Percentiles rank a stretch among this genome's conserved stretches.
phyloP scores from a whole-genome alignment of 2,797 vertebrate species.

The Mus minutoides region DNA sequence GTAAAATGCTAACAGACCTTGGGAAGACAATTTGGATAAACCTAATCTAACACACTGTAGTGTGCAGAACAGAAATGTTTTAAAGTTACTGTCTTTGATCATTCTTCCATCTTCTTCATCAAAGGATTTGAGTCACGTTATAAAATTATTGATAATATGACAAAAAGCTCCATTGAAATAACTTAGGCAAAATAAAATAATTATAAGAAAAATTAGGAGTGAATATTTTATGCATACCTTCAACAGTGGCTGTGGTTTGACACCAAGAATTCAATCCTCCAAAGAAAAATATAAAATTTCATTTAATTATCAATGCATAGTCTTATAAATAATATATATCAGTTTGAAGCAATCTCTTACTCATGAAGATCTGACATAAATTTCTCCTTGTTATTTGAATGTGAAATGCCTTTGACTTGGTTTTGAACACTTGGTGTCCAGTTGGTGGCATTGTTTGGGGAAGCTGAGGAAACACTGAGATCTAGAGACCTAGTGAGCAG shows the following conservation, averaged over 20 bases:
- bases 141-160: slow-evolving; percentile 45
- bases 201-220: slow-evolving; percentile 37
- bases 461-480: neutral
- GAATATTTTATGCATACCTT: neutral
- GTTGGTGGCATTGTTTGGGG: neutral
- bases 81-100: slow-evolving; percentile 2
- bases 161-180: slow-evolving; percentile 46
- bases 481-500: neutral
- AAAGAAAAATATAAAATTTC: slow-evolving; percentile 11
- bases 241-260: slow-evolving; percentile 30
- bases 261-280: neutral
- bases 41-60: neutral
- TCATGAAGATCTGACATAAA: neutral
- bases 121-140: slow-evolving; percentile 32
- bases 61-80: neutral
- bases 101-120: slow-evolving; percentile 14
- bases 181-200: slow-evolving; percentile 57
- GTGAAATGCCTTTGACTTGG: neutral
- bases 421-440: neutral
- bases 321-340: slow-evolving; percentile 13
- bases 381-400: neutral
- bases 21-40: neutral
- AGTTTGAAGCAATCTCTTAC: neutral
- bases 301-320: neutral
- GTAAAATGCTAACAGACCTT: neutral